phyloP scores from a whole-genome alignment of 1,140 invertebrate genomes.

The Dendroctonus ponderosae region DNA sequence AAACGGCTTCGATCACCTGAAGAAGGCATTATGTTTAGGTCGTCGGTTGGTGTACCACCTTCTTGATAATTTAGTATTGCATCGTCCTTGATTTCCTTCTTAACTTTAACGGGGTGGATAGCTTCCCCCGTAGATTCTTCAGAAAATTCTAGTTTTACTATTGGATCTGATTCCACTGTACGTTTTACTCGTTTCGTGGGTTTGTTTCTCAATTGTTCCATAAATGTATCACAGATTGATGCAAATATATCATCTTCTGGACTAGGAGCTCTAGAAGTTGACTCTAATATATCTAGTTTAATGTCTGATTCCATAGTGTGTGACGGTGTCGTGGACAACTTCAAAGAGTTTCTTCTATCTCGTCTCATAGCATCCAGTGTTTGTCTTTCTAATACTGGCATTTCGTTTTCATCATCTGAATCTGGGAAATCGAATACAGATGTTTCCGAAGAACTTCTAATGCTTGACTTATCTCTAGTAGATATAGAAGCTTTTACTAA shows the following conservation, averaged over 20 bases:
- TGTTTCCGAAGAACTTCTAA: slow-evolving; percentile 62
- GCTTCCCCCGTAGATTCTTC: neutral
- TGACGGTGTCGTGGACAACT: slow-evolving; percentile 34
- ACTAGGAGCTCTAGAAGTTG: slow-evolving; percentile 44
- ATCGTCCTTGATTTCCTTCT: slow-evolving; percentile 43
- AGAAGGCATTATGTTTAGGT: neutral
- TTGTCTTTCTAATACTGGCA: slow-evolving; percentile 56
- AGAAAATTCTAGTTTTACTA: slow-evolving; percentile 27
- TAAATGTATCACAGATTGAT: slow-evolving; percentile 67
- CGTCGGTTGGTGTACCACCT: neutral
- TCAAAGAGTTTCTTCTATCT: slow-evolving; percentile 55
- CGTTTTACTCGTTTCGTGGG: slow-evolving; percentile 19
- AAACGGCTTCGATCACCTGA: neutral
- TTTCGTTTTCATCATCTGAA: slow-evolving; percentile 60
- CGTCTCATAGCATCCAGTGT: slow-evolving; percentile 58
- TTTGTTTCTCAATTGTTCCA: slow-evolving; percentile 64
- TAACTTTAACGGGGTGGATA: slow-evolving; percentile 1
- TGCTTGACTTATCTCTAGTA: slow-evolving; percentile 52
- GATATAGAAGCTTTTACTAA: slow-evolving; percentile 42
- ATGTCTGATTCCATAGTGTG: slow-evolving; percentile 10
- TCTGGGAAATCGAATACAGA: slow-evolving; percentile 65
- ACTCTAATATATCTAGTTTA: slow-evolving; percentile 21
- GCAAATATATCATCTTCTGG: slow-evolving; percentile 52
- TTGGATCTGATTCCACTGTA: slow-evolving; percentile 32
- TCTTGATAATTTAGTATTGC: slow-evolving; percentile 3